phyloP scores from a whole-genome alignment of 1,140 invertebrate genomes.

The Apis dorsata region DNA sequence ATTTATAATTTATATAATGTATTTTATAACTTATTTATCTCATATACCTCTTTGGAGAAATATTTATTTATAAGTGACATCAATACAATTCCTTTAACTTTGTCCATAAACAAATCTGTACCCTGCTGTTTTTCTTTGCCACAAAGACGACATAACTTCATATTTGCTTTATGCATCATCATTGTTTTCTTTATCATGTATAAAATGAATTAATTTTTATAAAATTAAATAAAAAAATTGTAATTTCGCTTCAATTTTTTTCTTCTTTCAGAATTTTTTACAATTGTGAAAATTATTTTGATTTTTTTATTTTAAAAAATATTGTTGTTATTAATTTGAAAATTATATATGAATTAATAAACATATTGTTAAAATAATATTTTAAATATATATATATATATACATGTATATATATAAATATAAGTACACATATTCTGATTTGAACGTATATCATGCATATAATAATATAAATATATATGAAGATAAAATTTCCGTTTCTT shows the following conservation, averaged over 20 bases:
- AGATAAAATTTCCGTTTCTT: background rate
- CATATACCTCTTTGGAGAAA: conserved; percentile 73
- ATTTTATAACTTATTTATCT: no score
- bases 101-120: conserved; percentile 74
- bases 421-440: background rate
- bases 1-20: no score
- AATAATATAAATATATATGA: background rate
- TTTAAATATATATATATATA: background rate
- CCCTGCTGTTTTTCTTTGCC: conserved; percentile 74
- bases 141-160: conserved; percentile 74
- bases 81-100: conserved; percentile 73
- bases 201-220: background rate
- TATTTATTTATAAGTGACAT: conserved; percentile 76
- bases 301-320: background rate
- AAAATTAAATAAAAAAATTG: background rate
- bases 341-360: background rate
- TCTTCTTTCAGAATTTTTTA: background rate
- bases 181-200: conserved; percentile 52
- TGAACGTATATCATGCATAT: no score
- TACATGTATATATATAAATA: background rate
- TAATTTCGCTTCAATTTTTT: background rate
- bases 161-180: conserved; percentile 73
- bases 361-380: background rate
- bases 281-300: background rate
- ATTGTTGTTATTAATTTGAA: background rate